Conservation (phyloP, 2,113 vertebrate species). For the Lucifuga dentata region DNA sequence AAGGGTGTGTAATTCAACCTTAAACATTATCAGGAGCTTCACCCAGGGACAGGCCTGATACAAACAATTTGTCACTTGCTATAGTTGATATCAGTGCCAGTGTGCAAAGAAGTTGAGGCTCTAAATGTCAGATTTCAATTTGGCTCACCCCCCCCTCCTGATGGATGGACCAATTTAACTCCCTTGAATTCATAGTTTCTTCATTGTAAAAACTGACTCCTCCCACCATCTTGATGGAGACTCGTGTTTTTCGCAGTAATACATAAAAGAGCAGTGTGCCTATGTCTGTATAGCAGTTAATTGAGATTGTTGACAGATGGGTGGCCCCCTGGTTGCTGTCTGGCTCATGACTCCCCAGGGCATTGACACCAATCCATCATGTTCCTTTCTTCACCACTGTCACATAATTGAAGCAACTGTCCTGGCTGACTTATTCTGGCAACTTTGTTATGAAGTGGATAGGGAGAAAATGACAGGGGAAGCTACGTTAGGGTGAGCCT, state of each 20-base stretch:
- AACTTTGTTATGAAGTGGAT: constrained; percentile 64
- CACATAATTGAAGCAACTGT: constrained; percentile 73
- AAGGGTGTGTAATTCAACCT: constrained; percentile 72
- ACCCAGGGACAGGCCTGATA: constrained; percentile 65
- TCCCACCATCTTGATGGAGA: constrained; percentile 46
- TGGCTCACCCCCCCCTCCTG: constrained; percentile 60
- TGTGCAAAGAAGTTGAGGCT: constrained; percentile 64
- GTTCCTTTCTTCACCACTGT: constrained; percentile 57
- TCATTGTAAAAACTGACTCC: constrained; percentile 50
- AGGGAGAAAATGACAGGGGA: constrained; percentile 56
- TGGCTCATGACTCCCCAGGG: constrained; percentile 43
- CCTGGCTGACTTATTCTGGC: constrained; percentile 67
- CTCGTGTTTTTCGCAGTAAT: constrained; percentile 21
- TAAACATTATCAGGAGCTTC: constrained; percentile 75
- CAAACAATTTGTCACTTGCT: constrained; percentile 79
- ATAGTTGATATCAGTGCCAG: constrained; percentile 71
- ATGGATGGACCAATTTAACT: constrained; percentile 74
- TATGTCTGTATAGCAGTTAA: constrained; percentile 52
- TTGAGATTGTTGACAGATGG: constrained; percentile 73
- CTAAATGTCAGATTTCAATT: constrained; percentile 83
- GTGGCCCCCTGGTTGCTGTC: constrained; percentile 35
- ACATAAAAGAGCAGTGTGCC: constrained; percentile 34
- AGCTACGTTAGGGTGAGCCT: constrained; percentile 13
- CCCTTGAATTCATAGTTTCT: constrained; percentile 66
- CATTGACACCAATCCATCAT: constrained; percentile 68